Conservation (phyloP, 2,797 vertebrate genomes). For the Cephalopachus bancanus region DNA sequence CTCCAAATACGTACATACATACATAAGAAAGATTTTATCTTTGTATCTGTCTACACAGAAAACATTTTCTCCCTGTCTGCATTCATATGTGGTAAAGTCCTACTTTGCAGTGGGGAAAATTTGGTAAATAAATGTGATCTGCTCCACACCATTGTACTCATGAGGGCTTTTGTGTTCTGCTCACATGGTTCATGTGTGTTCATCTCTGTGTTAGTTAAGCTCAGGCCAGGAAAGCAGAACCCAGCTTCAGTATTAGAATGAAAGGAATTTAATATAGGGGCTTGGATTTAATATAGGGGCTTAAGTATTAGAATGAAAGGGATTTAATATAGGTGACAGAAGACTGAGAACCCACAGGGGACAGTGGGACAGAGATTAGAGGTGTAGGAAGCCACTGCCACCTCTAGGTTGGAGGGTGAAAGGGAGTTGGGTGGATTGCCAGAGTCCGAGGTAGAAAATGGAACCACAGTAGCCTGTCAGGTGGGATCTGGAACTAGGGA, state of each 20-base stretch:
- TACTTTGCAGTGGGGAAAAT: background rate
- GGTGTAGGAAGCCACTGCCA: background rate
- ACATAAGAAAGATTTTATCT: background rate
- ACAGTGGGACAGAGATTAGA: background rate
- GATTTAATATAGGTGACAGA: background rate
- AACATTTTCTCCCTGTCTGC: background rate
- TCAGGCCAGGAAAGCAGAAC: background rate
- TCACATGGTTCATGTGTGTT: background rate
- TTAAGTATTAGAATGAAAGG: background rate
- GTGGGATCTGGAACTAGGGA: background rate
- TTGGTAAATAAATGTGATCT: rapidly evolving
- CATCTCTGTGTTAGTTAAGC: background rate
- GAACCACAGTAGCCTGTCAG: background rate
- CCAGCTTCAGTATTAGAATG: background rate
- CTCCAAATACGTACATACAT: too few species aligned
- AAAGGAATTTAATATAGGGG: background rate
- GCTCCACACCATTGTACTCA: background rate
- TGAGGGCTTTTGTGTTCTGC: background rate
- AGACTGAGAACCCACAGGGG: background rate
- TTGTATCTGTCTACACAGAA: background rate
- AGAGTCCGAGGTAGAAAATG: background rate
- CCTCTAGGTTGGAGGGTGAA: background rate
- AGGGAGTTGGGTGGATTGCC: background rate
- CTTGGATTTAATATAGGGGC: background rate
- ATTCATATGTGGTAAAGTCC: background rate